phyloP scores from a whole-genome alignment of 1,140 invertebrate species.

The Zaprionus nigranus region DNA sequence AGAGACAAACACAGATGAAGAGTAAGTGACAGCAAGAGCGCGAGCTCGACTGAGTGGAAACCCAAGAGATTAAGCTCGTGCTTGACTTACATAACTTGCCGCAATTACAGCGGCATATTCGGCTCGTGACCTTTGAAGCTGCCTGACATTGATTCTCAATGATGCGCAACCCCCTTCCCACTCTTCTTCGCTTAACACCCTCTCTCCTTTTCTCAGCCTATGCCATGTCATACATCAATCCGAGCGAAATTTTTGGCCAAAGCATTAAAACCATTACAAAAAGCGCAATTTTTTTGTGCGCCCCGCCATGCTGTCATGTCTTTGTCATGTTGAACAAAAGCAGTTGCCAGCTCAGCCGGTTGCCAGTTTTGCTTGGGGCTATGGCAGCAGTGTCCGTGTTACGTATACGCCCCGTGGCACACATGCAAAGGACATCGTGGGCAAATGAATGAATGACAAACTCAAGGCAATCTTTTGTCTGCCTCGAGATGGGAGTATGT shows the following conservation, averaged over 20 bases:
- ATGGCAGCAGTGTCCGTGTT: conserved; percentile 53
- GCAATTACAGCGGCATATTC: conserved; percentile 30
- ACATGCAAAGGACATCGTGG: conserved; percentile 66
- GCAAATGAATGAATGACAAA: conserved; percentile 66
- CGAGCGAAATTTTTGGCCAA: conserved; percentile 59
- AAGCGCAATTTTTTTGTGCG: conserved; percentile 54
- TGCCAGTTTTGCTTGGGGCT: conserved; percentile 22
- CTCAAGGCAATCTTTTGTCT: conserved; percentile 75
- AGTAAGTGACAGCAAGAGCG: neutral
- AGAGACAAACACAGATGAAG: neutral
- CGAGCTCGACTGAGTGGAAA: conserved; percentile 12
- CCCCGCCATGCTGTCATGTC: conserved; percentile 69
- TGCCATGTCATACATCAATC: conserved; percentile 73
- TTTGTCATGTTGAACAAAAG: conserved; percentile 82
- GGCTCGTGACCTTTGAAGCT: conserved; percentile 57
- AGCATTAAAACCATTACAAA: conserved; percentile 80
- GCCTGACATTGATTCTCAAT: conserved; percentile 67
- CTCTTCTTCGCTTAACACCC: neutral
- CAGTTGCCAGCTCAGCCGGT: conserved; percentile 31
- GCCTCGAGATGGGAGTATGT: conserved; percentile 3
- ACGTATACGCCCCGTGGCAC: conserved; percentile 69
- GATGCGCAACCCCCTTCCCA: neutral
- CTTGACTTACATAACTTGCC: conserved; percentile 41
- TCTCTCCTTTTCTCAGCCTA: neutral
- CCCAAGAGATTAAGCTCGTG: conserved; percentile 34